Conservation (phyloP, 1,140 invertebrate genomes). For the Ceratina calcarata region DNA sequence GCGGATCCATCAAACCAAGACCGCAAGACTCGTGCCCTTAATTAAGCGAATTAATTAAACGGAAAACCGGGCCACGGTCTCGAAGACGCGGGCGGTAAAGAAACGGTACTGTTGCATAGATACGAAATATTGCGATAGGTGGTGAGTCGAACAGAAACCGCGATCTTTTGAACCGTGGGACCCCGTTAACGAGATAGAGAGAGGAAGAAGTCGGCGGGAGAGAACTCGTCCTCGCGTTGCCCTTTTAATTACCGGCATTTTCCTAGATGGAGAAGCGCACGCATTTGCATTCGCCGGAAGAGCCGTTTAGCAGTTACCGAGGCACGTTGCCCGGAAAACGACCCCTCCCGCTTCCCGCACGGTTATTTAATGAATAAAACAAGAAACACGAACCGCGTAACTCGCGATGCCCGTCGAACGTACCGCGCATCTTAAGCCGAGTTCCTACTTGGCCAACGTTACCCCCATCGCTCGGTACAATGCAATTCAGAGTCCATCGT, state of each 20-base stretch:
- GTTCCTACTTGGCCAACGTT: no score
- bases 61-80: constrained; percentile 9
- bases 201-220: constrained; percentile 34
- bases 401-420: not conserved
- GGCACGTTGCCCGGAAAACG: constrained; percentile 45
- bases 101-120: not conserved
- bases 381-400: constrained; percentile 32
- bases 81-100: not conserved
- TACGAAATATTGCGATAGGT: constrained; percentile 29
- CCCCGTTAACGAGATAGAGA: constrained; percentile 44
- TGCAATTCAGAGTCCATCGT: no score
- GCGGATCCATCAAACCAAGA: constrained; percentile 25
- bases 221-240: constrained; percentile 50
- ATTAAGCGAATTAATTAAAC: constrained; percentile 50
- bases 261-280: constrained; percentile 2
- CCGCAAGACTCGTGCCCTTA: constrained; percentile 23
- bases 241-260: constrained; percentile 60
- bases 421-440: no score
- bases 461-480: no score
- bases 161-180: not conserved
- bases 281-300: constrained; percentile 69
- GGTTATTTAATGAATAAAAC: constrained; percentile 69
- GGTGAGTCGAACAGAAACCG: constrained; percentile 26
- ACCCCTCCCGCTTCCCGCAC: constrained; percentile 25
- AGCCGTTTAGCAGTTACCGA: constrained; percentile 64